These are phyloP conservation scores for Saguinus imperator DNA, from an alignment of 2,113 vertebrate species.

Conservation along the genomic window DNA sequence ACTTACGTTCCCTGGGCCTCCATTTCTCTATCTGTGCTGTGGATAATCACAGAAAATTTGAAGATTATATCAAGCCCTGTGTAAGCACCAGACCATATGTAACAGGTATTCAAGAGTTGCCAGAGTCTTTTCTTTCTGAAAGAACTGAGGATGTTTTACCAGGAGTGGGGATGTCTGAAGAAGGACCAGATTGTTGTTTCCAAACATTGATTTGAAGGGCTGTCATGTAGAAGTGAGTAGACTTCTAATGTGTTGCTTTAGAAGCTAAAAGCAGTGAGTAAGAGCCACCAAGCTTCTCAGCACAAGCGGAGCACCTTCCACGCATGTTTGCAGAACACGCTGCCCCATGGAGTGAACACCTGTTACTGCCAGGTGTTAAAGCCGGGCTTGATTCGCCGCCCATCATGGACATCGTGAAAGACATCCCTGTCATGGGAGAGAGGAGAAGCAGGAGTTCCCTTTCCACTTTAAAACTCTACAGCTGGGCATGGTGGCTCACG, in stretches of 20 bases:
- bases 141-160: not conserved
- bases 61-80: not conserved
- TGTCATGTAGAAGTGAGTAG: constrained; percentile 9
- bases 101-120: not conserved
- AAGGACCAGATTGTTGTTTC: constrained; percentile 42
- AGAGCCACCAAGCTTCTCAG: not conserved
- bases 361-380: not conserved
- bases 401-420: not conserved
- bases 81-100: not conserved
- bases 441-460: not conserved
- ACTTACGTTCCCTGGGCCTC: not conserved
- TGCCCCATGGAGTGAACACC: accelerated
- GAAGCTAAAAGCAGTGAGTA: constrained; percentile 1
- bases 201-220: constrained; percentile 23
- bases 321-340: not conserved
- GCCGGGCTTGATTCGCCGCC: not conserved
- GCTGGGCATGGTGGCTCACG: accelerated
- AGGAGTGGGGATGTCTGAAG: not conserved
- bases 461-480: not conserved
- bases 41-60: not conserved
- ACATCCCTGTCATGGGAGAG: not conserved
- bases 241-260: not conserved
- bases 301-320: not conserved
- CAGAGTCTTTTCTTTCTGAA: not conserved
- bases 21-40: not conserved